phyloP scores from a whole-genome alignment of 1,140 invertebrate species.

The Schlechtendalia chinensis region DNA sequence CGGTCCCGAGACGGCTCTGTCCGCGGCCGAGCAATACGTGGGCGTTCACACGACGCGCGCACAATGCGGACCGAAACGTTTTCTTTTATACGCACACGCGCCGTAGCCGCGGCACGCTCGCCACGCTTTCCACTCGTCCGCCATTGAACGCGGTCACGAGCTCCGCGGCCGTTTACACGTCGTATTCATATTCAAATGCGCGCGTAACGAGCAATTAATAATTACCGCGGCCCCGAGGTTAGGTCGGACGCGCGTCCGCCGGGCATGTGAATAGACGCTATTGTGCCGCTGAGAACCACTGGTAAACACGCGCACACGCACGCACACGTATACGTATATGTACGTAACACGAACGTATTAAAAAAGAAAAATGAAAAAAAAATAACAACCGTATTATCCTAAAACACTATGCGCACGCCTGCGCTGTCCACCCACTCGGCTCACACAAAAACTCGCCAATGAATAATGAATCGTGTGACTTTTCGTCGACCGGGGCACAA shows the following conservation, averaged over 20 bases:
- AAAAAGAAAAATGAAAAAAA: not conserved
- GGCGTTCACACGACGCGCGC: no score
- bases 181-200: conserved; percentile 38
- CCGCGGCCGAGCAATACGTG: no score
- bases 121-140: conserved; percentile 14
- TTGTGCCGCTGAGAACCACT: conserved; percentile 48
- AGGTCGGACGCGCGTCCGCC: not conserved
- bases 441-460: conserved; percentile 37
- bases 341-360: not conserved
- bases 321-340: conserved; percentile 7
- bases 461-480: conserved; percentile 48
- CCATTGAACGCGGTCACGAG: conserved; percentile 41
- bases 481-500: conserved; percentile 28
- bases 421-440: conserved; percentile 47
- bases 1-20: no score
- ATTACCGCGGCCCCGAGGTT: conserved; percentile 39
- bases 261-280: conserved; percentile 31
- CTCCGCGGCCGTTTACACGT: not conserved
- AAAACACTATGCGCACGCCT: conserved; percentile 48
- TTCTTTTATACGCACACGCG: conserved; percentile 18
- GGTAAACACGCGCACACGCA: no score
- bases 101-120: no score
- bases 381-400: conserved; percentile 38
- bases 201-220: conserved; percentile 48
- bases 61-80: no score